Evolutionary conservation across 1,140 invertebrate genomes (phyloP).

Genomic region (Charaxes varanes): DNA sequence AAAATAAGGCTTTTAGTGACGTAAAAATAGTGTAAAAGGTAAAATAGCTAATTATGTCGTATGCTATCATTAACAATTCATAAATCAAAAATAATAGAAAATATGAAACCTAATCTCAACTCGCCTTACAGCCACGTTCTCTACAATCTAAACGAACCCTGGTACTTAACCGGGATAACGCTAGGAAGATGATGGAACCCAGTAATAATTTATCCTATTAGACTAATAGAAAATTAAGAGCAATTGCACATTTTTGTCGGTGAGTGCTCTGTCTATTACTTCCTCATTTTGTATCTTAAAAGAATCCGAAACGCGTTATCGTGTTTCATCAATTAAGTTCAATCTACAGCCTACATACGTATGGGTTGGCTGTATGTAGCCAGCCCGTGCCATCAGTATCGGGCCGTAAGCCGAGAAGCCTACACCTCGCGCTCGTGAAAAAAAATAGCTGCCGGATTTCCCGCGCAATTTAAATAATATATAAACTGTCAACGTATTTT

Average conservation of each 20-base stretch:
- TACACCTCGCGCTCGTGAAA: slow-evolving; percentile 33
- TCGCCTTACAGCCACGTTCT: too few species aligned
- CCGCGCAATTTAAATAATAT: slow-evolving; percentile 17
- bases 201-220: too few species aligned
- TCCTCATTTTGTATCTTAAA: slow-evolving; percentile 25
- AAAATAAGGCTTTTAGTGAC: too few species aligned
- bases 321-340: slow-evolving; percentile 45
- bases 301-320: slow-evolving; percentile 31
- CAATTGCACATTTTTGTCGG: slow-evolving; percentile 19
- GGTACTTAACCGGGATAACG: too few species aligned
- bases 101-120: too few species aligned
- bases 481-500: not conserved
- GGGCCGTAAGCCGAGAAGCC: slow-evolving; percentile 53
- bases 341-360: slow-evolving; percentile 49
- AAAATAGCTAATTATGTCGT: too few species aligned
- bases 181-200: too few species aligned
- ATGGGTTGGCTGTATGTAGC: slow-evolving; percentile 17
- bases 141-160: too few species aligned
- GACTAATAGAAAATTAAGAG: slow-evolving; percentile 12
- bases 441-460: slow-evolving; percentile 19
- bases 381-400: slow-evolving; percentile 38
- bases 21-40: too few species aligned
- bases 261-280: slow-evolving; percentile 14
- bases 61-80: too few species aligned
- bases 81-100: too few species aligned